Conservation (phyloP, 2,888 invertebrate species). For the Agonopterix heracliana region DNA sequence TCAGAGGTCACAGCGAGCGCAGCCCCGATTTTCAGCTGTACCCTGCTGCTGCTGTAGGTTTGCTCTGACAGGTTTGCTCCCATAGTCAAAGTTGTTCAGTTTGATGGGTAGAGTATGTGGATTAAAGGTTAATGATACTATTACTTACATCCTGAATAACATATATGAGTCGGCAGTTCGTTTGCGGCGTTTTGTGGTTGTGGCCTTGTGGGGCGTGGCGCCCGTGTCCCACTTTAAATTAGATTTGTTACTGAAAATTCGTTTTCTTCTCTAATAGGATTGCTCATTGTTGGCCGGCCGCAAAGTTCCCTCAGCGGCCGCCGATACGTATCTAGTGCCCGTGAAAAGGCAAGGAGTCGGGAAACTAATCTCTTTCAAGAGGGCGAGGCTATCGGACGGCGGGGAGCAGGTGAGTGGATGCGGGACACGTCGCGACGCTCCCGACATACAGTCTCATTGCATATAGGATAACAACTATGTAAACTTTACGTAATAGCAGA, state of each 20-base stretch:
- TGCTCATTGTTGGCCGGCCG: slow-evolving; percentile 26
- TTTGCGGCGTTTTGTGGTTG: neutral
- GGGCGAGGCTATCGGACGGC: slow-evolving; percentile 10
- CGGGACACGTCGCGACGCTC: neutral
- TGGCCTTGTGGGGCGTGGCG: neutral
- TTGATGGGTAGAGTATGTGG: too few species aligned
- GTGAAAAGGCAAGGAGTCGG: slow-evolving; percentile 35
- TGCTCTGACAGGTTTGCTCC: too few species aligned
- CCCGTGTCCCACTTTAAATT: slow-evolving; percentile 4
- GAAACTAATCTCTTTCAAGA: slow-evolving; percentile 41
- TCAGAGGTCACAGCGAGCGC: too few species aligned
- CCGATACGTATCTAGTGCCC: slow-evolving; percentile 30
- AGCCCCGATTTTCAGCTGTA: too few species aligned
- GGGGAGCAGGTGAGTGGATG: slow-evolving; percentile 18
- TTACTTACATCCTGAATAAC: too few species aligned
- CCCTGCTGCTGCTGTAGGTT: too few species aligned
- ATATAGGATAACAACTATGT: too few species aligned
- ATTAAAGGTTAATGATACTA: too few species aligned
- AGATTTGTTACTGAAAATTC: slow-evolving; percentile 2
- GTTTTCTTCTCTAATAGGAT: slow-evolving; percentile 14
- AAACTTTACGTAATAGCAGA: too few species aligned
- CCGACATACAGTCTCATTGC: slow-evolving; percentile 8
- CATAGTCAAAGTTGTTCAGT: too few species aligned
- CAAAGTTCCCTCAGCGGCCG: slow-evolving; percentile 23
- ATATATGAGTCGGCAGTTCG: too few species aligned